Percentiles rank a stretch among this genome's conserved stretches.
phyloP scores from a whole-genome alignment of 2,797 vertebrate genomes.

The Rhinophrynus dorsalis region DNA sequence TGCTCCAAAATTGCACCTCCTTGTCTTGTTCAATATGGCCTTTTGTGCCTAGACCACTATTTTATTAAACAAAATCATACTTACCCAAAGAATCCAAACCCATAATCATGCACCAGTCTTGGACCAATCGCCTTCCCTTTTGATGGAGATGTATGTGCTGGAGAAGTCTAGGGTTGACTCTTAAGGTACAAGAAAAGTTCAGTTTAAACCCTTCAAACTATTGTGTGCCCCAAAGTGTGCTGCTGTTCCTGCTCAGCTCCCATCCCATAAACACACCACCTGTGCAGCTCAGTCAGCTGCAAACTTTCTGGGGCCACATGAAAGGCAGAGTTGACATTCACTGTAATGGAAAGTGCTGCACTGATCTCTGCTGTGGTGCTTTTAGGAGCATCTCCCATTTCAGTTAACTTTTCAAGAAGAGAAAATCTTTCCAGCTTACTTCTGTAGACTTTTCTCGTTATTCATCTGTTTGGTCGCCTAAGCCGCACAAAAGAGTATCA shows the following conservation, averaged over 20 bases:
- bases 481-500: slow-evolving; percentile 86
- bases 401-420: slow-evolving; percentile 73
- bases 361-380: slow-evolving; percentile 61
- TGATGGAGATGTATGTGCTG: neutral
- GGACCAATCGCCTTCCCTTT: slow-evolving; percentile 3
- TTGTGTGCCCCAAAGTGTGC: slow-evolving; percentile 55
- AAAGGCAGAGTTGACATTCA: slow-evolving; percentile 62
- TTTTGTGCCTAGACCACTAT: too few relatives aligned
- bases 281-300: slow-evolving; percentile 68
- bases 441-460: slow-evolving; percentile 73
- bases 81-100: slow-evolving; percentile 9
- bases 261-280: slow-evolving; percentile 67
- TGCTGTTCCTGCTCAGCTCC: slow-evolving; percentile 53
- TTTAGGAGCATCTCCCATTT: slow-evolving; percentile 66
- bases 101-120: neutral
- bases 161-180: neutral
- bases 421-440: slow-evolving; percentile 70
- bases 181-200: slow-evolving; percentile 24
- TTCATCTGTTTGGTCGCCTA: slow-evolving; percentile 83
- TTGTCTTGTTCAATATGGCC: too few relatives aligned
- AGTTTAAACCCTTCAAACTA: slow-evolving; percentile 45
- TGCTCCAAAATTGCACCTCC: too few relatives aligned
- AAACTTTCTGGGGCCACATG: slow-evolving; percentile 69
- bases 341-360: slow-evolving; percentile 63
- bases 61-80: slow-evolving; percentile 18